A percentile compares a stretch with the other conserved stretches of the same genome.
These are phyloP conservation scores for Gandaritis pyraliata DNA, from an alignment of 2,888 invertebrate genomes.

Conservation along the genomic window DNA sequence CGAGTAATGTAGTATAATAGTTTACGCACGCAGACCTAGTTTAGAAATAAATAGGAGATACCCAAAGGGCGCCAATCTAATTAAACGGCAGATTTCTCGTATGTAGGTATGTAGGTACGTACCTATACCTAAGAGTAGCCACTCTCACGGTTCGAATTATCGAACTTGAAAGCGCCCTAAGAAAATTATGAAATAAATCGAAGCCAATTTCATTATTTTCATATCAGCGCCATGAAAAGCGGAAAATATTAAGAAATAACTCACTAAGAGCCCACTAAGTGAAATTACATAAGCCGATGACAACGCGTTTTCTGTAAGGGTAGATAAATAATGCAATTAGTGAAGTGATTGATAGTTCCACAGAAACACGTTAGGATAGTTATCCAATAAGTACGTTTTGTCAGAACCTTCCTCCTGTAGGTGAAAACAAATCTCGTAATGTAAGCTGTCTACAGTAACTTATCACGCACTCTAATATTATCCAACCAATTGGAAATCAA, in stretches of 20 bases:
- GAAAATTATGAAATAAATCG: constrained; percentile 21
- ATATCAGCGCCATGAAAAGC: constrained; percentile 54
- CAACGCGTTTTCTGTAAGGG: constrained; percentile 65
- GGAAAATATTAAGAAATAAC: constrained; percentile 64
- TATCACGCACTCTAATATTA: too few relatives aligned
- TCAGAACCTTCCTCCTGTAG: constrained; percentile 5
- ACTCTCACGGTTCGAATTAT: too few relatives aligned
- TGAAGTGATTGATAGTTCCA: constrained; percentile 72
- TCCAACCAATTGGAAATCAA: too few relatives aligned
- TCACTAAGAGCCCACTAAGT: constrained; percentile 69
- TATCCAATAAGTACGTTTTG: constrained; percentile 33
- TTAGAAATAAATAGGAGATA: too few relatives aligned
- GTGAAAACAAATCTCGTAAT: constrained; percentile 25
- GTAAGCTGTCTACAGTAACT: neutral
- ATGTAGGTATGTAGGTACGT: too few relatives aligned
- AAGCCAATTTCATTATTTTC: constrained; percentile 50
- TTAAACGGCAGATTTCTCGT: too few relatives aligned
- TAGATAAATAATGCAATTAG: constrained; percentile 78
- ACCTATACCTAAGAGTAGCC: too few relatives aligned
- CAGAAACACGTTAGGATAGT: constrained; percentile 33
- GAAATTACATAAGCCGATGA: constrained; percentile 76
- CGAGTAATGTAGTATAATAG: too few relatives aligned
- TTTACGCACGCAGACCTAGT: too few relatives aligned
- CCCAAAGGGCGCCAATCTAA: too few relatives aligned
- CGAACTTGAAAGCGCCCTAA: too few relatives aligned